Evolutionary conservation across 2,797 vertebrate species (phyloP).

Genomic region (Iguana delicatissima): DNA sequence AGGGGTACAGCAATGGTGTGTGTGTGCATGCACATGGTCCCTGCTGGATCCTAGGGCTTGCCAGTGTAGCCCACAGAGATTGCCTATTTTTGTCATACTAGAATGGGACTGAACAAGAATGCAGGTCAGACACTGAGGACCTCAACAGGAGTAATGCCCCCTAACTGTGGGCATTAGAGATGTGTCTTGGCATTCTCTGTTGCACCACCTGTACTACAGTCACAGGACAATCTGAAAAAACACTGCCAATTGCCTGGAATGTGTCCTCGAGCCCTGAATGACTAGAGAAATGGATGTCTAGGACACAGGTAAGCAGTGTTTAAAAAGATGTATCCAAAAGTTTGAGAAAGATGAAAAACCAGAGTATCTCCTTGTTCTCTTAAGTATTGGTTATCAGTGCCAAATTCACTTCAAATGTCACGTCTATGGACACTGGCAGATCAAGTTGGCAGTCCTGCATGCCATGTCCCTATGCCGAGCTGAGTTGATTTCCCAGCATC

Average conservation of each 20-base stretch:
- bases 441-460: neutral
- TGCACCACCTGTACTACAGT: neutral
- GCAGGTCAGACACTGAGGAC: neutral
- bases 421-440: neutral
- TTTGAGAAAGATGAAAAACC: neutral
- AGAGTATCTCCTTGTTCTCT: neutral
- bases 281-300: neutral
- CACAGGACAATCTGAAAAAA: neutral
- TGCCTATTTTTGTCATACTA: neutral
- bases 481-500: slow-evolving; percentile 24
- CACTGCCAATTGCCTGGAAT: no score
- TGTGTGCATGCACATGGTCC: neutral
- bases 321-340: neutral
- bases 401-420: neutral
- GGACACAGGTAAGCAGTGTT: neutral
- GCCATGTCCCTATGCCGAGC: neutral
- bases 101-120: neutral
- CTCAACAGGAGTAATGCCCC: neutral
- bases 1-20: neutral
- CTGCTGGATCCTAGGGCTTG: neutral
- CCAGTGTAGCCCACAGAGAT: neutral
- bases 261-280: neutral
- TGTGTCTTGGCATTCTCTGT: neutral
- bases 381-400: neutral
- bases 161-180: neutral